phyloP scores from a whole-genome alignment of 2,113 vertebrate species.

The Cyprinodon brontotheroides region DNA sequence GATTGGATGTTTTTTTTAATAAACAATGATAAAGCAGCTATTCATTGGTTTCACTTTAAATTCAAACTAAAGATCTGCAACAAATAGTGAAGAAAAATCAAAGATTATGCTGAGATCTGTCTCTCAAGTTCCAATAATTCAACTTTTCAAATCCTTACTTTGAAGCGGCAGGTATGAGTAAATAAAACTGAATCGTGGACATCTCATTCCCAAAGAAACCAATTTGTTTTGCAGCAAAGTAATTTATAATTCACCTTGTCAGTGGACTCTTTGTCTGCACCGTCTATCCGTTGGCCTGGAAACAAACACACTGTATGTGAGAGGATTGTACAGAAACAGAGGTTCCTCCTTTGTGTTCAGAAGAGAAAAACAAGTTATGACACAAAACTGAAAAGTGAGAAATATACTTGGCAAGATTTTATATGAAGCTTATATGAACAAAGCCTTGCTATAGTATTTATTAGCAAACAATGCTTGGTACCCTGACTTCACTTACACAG shows the following conservation, averaged over 20 bases:
- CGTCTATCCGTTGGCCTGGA: constrained; percentile 70
- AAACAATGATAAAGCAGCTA: not conserved
- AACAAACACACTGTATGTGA: constrained; percentile 67
- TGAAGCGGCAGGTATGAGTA: constrained; percentile 37
- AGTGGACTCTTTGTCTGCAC: constrained; percentile 56
- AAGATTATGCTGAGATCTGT: not conserved
- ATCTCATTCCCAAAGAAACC: constrained; percentile 55
- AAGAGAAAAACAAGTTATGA: constrained; percentile 27
- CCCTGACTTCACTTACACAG: constrained; percentile 9
- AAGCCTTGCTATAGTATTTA: constrained; percentile 20
- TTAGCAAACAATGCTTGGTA: constrained; percentile 10
- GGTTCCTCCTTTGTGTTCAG: constrained; percentile 45
- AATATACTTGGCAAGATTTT: constrained; percentile 43
- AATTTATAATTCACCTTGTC: constrained; percentile 77
- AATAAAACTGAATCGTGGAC: constrained; percentile 33
- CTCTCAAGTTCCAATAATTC: constrained; percentile 28
- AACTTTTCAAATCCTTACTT: constrained; percentile 33
- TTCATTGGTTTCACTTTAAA: constrained; percentile 16
- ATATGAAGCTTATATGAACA: constrained; percentile 28
- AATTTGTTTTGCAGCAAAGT: constrained; percentile 62
- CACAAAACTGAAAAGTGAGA: constrained; percentile 37
- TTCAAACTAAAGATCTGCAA: constrained; percentile 5
- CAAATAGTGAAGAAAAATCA: not conserved
- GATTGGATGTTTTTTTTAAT: not conserved
- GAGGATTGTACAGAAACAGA: constrained; percentile 45